phyloP scores from a whole-genome alignment of 2,888 invertebrate species.

The Dioctria linearis region DNA sequence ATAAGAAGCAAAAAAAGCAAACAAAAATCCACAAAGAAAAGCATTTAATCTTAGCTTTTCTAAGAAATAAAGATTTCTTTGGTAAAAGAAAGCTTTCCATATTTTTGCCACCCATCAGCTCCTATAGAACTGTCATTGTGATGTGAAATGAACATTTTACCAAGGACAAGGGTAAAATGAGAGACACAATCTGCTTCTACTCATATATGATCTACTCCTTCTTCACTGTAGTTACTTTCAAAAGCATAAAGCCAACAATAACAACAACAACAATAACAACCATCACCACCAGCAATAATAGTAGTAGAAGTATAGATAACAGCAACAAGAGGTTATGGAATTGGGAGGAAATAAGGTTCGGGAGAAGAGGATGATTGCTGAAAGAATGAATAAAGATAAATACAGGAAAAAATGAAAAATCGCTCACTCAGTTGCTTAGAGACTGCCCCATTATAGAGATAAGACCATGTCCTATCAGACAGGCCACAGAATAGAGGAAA shows the following conservation, averaged over 20 bases:
- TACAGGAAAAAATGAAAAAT: slow-evolving; percentile 48
- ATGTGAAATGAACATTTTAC: slow-evolving; percentile 44
- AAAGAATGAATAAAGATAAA: slow-evolving; percentile 13
- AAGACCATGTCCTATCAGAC: slow-evolving; percentile 34
- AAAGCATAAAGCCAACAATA: background rate
- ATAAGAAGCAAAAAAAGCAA: background rate
- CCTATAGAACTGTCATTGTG: background rate
- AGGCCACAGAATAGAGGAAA: slow-evolving; percentile 42
- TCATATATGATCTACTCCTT: slow-evolving; percentile 13
- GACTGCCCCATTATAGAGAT: slow-evolving; percentile 37
- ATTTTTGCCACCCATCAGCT: background rate
- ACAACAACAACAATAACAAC: too few species aligned
- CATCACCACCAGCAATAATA: slow-evolving; percentile 13
- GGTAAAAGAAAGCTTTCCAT: slow-evolving; percentile 7
- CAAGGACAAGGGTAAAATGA: slow-evolving; percentile 9
- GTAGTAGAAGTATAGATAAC: slow-evolving; percentile 11
- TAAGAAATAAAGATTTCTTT: background rate
- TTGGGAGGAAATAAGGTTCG: slow-evolving; percentile 17
- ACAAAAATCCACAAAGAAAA: background rate
- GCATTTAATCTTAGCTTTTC: slow-evolving; percentile 1
- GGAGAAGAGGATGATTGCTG: slow-evolving; percentile 42
- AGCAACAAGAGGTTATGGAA: slow-evolving; percentile 16
- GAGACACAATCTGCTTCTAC: slow-evolving; percentile 2
- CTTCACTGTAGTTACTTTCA: slow-evolving; percentile 37
- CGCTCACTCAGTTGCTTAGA: slow-evolving; percentile 46